A percentile compares a stretch with the other conserved stretches of the same genome.
Conservation (phyloP, 2,113 vertebrate species). For the Aptenodytes patagonicus region DNA sequence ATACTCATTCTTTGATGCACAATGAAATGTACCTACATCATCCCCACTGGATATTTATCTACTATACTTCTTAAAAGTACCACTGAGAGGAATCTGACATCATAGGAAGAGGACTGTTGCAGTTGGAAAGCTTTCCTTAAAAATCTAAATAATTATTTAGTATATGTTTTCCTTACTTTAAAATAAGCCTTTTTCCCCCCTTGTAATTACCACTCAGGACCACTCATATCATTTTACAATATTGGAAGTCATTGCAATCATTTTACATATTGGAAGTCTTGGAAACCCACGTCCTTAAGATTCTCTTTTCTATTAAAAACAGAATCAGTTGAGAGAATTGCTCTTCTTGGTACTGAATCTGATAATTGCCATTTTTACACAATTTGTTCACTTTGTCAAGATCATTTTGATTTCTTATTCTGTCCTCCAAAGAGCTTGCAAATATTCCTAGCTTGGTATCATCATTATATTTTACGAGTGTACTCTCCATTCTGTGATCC, state of each 20-base stretch:
- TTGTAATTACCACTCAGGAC: neutral
- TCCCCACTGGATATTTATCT: neutral
- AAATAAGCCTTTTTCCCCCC: accelerated
- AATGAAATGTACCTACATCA: neutral
- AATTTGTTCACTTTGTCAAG: neutral
- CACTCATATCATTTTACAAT: neutral
- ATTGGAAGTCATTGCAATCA: neutral
- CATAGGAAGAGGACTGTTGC: neutral
- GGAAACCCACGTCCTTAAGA: neutral
- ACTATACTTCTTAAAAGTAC: neutral
- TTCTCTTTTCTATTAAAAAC: neutral
- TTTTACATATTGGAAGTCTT: neutral
- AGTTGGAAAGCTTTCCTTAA: neutral
- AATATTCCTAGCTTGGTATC: neutral
- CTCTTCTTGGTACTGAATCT: neutral
- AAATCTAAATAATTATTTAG: neutral
- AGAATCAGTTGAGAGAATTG: neutral
- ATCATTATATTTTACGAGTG: neutral
- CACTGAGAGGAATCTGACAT: neutral
- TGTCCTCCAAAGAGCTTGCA: neutral
- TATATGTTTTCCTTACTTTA: neutral
- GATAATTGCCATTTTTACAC: neutral
- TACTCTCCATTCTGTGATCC: neutral
- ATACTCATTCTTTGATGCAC: neutral
- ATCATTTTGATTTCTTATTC: neutral